Percentiles rank a stretch among this genome's conserved stretches.
phyloP scores from a whole-genome alignment of 2,113 vertebrate genomes.

The Nesogale talazaci region DNA sequence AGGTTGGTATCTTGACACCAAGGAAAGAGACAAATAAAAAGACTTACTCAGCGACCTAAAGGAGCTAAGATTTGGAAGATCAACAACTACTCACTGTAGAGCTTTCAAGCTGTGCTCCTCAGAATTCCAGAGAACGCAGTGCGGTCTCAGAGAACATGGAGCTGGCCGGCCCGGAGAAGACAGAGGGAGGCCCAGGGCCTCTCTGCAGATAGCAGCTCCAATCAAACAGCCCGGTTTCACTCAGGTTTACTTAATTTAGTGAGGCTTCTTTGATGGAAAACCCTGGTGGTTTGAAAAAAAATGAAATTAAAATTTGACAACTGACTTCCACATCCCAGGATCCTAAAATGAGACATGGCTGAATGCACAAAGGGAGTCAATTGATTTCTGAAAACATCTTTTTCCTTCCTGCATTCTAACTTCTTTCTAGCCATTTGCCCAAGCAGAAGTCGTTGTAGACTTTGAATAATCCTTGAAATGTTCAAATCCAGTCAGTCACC shows the following conservation, averaged over 20 bases:
- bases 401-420: neutral
- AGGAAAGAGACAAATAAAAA: neutral
- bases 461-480: neutral
- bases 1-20: too few relatives aligned
- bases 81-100: neutral
- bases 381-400: neutral
- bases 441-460: neutral
- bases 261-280: neutral
- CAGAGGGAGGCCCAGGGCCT: neutral
- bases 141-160: neutral
- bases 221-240: neutral
- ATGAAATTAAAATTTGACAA: neutral
- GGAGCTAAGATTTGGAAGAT: neutral
- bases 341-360: neutral
- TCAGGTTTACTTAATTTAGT: neutral
- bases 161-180: too few relatives aligned
- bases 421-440: too few relatives aligned
- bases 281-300: neutral
- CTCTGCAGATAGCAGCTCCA: neutral
- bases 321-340: neutral
- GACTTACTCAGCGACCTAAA: neutral
- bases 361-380: neutral
- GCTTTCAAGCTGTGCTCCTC: neutral
- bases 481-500: neutral
- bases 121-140: neutral